phyloP scores from a whole-genome alignment of 2,888 invertebrate genomes.

The Biston stratarius region DNA sequence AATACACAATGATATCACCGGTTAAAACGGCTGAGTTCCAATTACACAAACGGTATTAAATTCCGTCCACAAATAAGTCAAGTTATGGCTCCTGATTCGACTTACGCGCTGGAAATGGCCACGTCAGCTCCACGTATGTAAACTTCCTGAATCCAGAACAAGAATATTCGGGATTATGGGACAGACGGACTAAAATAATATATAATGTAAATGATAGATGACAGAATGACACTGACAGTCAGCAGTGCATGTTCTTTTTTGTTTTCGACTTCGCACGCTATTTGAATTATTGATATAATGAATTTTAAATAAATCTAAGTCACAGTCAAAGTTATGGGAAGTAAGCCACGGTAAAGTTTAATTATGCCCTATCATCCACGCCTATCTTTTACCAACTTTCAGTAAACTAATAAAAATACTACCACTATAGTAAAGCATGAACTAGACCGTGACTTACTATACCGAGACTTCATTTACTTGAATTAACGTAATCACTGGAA shows the following conservation, averaged over 20 bases:
- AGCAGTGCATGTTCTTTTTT: not conserved
- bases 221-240: not conserved
- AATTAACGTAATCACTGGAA: too few relatives aligned
- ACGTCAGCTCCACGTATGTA: constrained; percentile 75
- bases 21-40: constrained; percentile 1
- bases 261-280: too few relatives aligned
- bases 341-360: too few relatives aligned
- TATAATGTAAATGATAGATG: not conserved
- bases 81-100: constrained; percentile 26
- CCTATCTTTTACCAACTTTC: too few relatives aligned
- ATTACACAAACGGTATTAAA: not conserved
- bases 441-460: too few relatives aligned
- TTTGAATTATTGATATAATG: too few relatives aligned
- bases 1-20: constrained; percentile 41
- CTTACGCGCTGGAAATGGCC: constrained; percentile 58
- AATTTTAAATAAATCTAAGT: too few relatives aligned
- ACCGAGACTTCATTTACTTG: too few relatives aligned
- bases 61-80: not conserved
- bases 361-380: too few relatives aligned
- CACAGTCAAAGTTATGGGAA: too few relatives aligned
- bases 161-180: constrained; percentile 49
- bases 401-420: too few relatives aligned
- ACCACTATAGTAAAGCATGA: too few relatives aligned
- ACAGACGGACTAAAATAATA: constrained; percentile 1
- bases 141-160: constrained; percentile 67